phyloP scores from a whole-genome alignment of 2,113 vertebrate species.

The Microtus pennsylvanicus region DNA sequence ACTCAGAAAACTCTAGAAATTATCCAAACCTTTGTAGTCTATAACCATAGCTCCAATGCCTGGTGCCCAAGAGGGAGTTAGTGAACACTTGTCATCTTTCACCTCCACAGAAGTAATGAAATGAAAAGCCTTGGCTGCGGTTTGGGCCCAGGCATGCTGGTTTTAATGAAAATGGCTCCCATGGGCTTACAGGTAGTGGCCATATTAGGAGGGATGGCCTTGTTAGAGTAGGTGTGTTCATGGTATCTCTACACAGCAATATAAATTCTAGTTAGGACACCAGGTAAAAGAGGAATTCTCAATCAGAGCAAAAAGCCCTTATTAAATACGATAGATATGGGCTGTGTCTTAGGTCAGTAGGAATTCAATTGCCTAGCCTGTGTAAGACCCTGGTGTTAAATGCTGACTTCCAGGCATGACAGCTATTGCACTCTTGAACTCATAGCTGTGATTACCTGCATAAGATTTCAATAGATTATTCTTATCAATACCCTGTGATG shows the following conservation, averaged over 20 bases:
- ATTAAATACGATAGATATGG: background rate
- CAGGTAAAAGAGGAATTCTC: conserved; percentile 13
- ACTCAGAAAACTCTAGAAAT: background rate
- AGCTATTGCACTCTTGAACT: background rate
- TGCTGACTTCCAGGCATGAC: background rate
- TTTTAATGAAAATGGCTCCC: background rate
- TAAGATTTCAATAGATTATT: background rate
- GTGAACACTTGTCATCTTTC: background rate
- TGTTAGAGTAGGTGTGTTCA: background rate
- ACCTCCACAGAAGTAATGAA: background rate
- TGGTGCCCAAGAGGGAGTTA: conserved; percentile 6
- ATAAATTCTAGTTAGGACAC: background rate
- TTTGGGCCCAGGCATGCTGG: background rate
- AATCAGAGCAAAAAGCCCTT: conserved; percentile 26
- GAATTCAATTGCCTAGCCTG: background rate
- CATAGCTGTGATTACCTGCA: background rate
- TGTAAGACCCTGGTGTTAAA: background rate
- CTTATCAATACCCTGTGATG: background rate
- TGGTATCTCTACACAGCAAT: background rate
- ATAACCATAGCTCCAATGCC: background rate
- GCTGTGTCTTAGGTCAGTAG: background rate
- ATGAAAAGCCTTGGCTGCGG: background rate
- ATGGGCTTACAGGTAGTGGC: background rate
- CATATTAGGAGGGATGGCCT: background rate
- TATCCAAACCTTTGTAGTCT: conserved; percentile 3